Evolutionary conservation across 1,140 invertebrate species (phyloP), one percentile per base, ranked within the genome.

Genomic region (Adoxophyes honmai): DNA sequence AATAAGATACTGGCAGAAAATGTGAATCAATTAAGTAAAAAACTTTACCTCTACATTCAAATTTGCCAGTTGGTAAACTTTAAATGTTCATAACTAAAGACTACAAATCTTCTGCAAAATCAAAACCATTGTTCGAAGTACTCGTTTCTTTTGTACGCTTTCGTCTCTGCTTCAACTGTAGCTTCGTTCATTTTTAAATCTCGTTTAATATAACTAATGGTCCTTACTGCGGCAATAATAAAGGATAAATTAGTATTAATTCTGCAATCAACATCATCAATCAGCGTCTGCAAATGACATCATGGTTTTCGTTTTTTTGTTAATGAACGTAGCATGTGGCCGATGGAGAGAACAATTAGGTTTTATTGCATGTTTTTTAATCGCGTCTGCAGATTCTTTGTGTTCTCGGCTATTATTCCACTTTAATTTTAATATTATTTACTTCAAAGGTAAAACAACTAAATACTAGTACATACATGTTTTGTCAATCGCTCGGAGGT

Each of bases 181-280:
- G n/a, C n/a, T n/a, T n/a, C n/a, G n/a, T 33, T 21, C 21, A 8
- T 8, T 33, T 48, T 48, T 11, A 48, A 21, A 21, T 18, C 42
- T 48, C 42, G 21, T 48, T 48, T 48, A 13, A 48, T 10, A 48
- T 48, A 48, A 48, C 18, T 48, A 44, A 48, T 48, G 42, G 21
- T 28, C 42, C 42, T 44, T 18, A 28, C 39, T 18, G n/a, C 42
- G 42, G 42, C 4, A 48, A 48, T 48, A 33, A 48, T 48, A 28
- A 48, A 48, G 42, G 42, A 48, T 48, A 18, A 48, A 48, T 48
- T 48, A 48, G 42, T 48, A 48, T 48, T 13, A 48, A 48, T 48
- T 48, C 42, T 13, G 42, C 42, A 33, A 48, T 48, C 16, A 21
- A 9, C 15, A 21, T 44, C 42, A 48, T 48, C 18, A 48, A 48